Evolutionary conservation across 2,888 invertebrate species (phyloP).

Genomic region (Athrips mouffetella): DNA sequence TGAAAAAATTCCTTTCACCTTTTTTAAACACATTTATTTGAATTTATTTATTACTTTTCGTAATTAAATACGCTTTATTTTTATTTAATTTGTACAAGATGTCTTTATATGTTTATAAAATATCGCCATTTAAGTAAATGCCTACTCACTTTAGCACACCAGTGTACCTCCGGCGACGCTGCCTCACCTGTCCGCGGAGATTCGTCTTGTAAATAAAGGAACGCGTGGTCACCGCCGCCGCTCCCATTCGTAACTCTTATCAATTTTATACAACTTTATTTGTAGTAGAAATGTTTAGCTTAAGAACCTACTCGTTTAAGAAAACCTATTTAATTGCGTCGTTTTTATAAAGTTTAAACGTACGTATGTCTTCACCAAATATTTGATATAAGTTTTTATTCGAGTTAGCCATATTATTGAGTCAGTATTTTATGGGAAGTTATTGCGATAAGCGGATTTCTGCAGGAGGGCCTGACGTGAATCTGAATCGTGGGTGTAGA

Average conservation of each 20-base stretch:
- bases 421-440: constrained; percentile 76
- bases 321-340: constrained; percentile 63
- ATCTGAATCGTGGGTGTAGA: constrained; percentile 69
- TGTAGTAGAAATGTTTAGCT: constrained; percentile 61
- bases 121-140: too few species aligned
- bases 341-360: constrained; percentile 62
- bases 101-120: too few species aligned
- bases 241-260: constrained; percentile 50
- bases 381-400: constrained; percentile 77
- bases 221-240: constrained; percentile 27
- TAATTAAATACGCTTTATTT: too few species aligned
- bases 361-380: constrained; percentile 69
- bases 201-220: constrained; percentile 52
- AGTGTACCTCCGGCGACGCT: not conserved
- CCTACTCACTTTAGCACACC: not conserved
- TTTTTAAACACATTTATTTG: too few species aligned
- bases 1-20: too few species aligned
- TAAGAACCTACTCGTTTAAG: constrained; percentile 56
- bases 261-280: constrained; percentile 72
- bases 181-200: constrained; percentile 28
- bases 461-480: constrained; percentile 65
- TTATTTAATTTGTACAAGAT: too few species aligned
- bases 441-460: constrained; percentile 58
- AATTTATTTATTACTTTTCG: too few species aligned
- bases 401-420: constrained; percentile 73